Evolutionary conservation across 2,797 vertebrate genomes (phyloP), one percentile per base, ranked within the genome.

Genomic region (Coilia nasus): DNA sequence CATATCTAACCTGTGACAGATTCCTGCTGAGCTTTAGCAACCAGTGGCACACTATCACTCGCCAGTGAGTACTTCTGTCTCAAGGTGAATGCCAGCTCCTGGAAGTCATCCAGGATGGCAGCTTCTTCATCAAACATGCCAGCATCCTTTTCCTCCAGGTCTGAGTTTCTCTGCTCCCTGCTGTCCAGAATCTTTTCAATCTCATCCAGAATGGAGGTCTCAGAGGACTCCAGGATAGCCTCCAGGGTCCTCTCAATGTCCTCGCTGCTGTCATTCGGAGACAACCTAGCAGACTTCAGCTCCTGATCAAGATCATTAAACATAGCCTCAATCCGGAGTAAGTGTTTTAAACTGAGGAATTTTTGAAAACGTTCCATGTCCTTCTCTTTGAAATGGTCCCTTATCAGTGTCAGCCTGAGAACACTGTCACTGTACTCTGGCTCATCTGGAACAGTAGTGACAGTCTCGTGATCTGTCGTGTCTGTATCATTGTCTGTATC

Each of bases 81-180:
- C 21, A 99, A 93, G 54, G 93, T 96, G 91, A 97, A 98, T n/a
- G 97, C 94, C 15, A 99, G 91, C 90, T 99, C 97, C 91, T 99
- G 98, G 89, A 99, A 94, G 35, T 97, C 95, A 80, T 98, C 97
- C 75, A 99, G 90, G 75, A 98, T 89, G 0, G 95, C 91, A 0
- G 96, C 93, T 91, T 98, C 98, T 80, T 97, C 95, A 57, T 98
- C 96, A 67, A 95, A 90, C 81, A 91, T 47, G 57, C 90, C 91
- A 0, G 82, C 89, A 23, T 96, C 96, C 62, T 82, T 87, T 0
- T 93, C 84, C 2, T 91, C 90, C 3, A 90, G 88, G 2, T 94
- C 88, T 23, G 90, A 87, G 6, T 88, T 89, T 86, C 91, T 91
- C 7, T 46, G 15, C 14, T 91, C 92, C 0, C 87, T 93, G 21